Conservation (phyloP, 2,888 invertebrate species). For the Sceliomorpha sp. region DNA sequence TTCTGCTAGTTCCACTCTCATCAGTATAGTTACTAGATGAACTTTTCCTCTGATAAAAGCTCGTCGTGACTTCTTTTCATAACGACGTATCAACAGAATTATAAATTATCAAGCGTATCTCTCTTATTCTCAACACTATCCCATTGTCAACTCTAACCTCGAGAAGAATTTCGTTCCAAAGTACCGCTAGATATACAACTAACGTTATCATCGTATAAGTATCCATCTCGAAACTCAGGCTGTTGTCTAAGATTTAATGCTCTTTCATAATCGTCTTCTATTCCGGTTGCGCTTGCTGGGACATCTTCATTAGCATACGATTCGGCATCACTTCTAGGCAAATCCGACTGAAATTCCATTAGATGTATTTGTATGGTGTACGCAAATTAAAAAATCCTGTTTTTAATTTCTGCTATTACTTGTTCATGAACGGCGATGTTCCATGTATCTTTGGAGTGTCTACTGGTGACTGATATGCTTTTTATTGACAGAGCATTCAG, state of each 20-base stretch:
- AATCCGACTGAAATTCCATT: too few relatives aligned
- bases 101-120: conserved; percentile 5
- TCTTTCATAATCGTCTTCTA: conserved; percentile 10
- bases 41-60: conserved; percentile 1
- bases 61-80: background rate
- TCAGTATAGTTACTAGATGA: too few relatives aligned
- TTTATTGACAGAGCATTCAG: conserved; percentile 34
- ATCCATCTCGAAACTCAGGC: conserved; percentile 14
- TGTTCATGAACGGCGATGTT: conserved; percentile 47
- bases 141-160: conserved; percentile 13
- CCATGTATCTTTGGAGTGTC: conserved; percentile 40
- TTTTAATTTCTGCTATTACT: conserved; percentile 16
- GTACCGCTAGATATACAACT: conserved; percentile 8
- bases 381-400: too few relatives aligned
- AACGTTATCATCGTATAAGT: background rate
- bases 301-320: too few relatives aligned
- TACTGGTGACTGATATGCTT: conserved; percentile 31
- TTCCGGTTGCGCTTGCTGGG: background rate
- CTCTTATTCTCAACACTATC: background rate
- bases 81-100: conserved; percentile 7
- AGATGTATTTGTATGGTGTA: too few relatives aligned
- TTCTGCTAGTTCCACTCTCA: too few relatives aligned
- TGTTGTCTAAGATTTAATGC: background rate
- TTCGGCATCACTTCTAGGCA: too few relatives aligned
- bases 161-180: conserved; percentile 8